Evolutionary conservation across 2,113 vertebrate species (phyloP).

Genomic region (Noctilio leporinus): DNA sequence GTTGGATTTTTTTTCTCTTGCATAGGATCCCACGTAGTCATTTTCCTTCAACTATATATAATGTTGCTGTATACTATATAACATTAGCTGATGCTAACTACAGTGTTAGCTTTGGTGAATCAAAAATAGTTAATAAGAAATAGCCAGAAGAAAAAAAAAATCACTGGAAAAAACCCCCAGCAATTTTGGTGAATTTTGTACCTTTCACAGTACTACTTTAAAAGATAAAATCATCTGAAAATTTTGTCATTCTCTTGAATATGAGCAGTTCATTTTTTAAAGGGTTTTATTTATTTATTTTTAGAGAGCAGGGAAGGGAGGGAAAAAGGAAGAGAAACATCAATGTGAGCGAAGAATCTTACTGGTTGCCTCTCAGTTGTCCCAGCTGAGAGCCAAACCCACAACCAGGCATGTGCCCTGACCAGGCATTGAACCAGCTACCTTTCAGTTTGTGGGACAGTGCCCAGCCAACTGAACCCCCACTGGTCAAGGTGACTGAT

Average conservation of each 20-base stretch:
- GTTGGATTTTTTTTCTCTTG: not conserved
- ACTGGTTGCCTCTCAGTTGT: no score
- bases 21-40: not conserved
- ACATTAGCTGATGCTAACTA: not conserved
- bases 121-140: conserved; percentile 27
- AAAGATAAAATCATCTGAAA: conserved; percentile 1
- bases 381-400: no score
- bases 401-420: no score
- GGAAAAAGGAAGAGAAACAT: no score
- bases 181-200: not conserved
- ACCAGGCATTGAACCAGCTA: no score
- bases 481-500: not conserved
- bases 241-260: not conserved
- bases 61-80: not conserved
- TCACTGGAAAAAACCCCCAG: not conserved
- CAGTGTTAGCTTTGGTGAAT: not conserved
- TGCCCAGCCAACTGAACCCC: no score
- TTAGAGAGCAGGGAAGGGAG: no score
- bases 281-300: no score
- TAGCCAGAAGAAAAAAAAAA: not conserved
- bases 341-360: no score
- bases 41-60: conserved; percentile 7
- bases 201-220: not conserved
- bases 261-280: not conserved
- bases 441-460: no score